A percentile compares a stretch with the other conserved stretches of the same genome.
Evolutionary conservation across 2,113 vertebrate species (phyloP).

Genomic region (Prionailurus viverrinus): DNA sequence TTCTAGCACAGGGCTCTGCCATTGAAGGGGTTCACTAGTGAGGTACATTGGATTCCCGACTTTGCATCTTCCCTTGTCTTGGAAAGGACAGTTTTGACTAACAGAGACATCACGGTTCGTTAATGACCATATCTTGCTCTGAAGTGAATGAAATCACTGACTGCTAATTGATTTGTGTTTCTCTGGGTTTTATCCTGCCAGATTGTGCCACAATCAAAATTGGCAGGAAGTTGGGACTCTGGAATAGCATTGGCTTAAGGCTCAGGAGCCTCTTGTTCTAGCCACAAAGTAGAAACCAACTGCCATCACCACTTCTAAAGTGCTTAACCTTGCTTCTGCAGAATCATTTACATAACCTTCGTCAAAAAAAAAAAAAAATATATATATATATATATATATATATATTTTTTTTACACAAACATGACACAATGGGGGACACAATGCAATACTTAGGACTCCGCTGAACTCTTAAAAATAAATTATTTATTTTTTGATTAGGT

Average conservation of each 20-base stretch:
- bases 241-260: conserved; percentile 41
- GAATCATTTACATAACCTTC: not conserved
- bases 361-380: not conserved
- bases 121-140: conserved; percentile 51
- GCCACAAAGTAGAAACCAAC: conserved; percentile 48
- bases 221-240: conserved; percentile 62
- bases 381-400: not conserved
- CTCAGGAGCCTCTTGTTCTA: conserved; percentile 61
- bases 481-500: conserved; percentile 32
- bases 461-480: conserved; percentile 10
- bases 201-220: conserved; percentile 60
- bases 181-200: conserved; percentile 58
- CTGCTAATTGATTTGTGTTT: conserved; percentile 62
- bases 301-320: not conserved
- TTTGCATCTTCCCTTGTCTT: conserved; percentile 46
- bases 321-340: not conserved
- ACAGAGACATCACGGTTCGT: conserved; percentile 28
- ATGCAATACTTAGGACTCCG: conserved; percentile 9
- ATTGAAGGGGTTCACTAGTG: not conserved
- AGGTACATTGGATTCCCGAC: not conserved
- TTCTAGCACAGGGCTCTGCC: not conserved
- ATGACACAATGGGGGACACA: not conserved
- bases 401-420: conserved; percentile 4
- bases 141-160: conserved; percentile 72
- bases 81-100: conserved; percentile 59